Conservation (phyloP, 2,113 vertebrate species). For the Leiothrix lutea region DNA sequence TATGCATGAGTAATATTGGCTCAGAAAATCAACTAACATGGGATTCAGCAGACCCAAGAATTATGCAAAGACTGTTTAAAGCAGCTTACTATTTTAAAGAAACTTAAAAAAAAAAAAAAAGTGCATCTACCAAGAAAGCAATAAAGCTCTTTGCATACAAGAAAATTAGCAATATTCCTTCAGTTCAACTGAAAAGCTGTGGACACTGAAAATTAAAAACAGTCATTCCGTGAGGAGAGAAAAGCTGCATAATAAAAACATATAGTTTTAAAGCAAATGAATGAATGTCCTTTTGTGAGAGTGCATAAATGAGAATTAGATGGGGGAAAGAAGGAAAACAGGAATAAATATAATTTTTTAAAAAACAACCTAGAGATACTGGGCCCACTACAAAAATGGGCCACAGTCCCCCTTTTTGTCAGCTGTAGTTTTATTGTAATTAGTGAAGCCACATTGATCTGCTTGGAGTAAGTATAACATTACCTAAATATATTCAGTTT, state of each 20-base stretch:
- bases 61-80: conserved; percentile 51
- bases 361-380: background rate
- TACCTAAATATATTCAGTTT: background rate
- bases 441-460: background rate
- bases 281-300: background rate
- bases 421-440: background rate
- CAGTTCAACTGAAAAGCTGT: background rate
- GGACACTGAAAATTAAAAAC: background rate
- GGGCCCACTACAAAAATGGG: background rate
- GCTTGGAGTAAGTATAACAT: background rate
- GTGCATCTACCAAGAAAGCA: background rate
- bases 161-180: background rate
- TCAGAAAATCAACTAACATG: conserved; percentile 28
- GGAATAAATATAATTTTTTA: background rate
- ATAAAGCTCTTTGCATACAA: background rate
- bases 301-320: background rate
- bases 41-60: conserved; percentile 25
- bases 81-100: conserved; percentile 37
- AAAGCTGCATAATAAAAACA: background rate
- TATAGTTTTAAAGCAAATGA: background rate
- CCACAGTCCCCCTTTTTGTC: background rate
- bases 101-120: background rate
- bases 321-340: background rate
- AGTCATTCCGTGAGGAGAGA: background rate
- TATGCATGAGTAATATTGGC: background rate